phyloP scores from a whole-genome alignment of 2,888 invertebrate genomes.

The Cataglyphis livida region DNA sequence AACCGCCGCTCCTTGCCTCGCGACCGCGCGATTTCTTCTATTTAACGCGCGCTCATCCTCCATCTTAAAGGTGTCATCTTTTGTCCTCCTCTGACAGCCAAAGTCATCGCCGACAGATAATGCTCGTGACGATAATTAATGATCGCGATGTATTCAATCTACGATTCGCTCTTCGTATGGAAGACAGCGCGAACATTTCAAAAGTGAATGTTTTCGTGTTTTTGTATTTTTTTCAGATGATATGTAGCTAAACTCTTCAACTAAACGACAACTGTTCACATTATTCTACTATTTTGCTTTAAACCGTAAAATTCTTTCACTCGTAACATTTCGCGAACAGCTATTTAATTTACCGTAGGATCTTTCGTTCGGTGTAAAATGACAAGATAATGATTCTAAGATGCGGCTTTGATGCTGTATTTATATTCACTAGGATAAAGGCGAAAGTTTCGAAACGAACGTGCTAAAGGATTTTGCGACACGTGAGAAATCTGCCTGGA shows the following conservation, averaged over 20 bases:
- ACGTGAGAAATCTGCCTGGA: not conserved
- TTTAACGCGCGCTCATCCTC: conserved; percentile 67
- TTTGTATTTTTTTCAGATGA: not conserved
- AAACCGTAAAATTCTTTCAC: conserved; percentile 36
- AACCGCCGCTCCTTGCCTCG: conserved; percentile 71
- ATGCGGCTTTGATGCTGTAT: conserved; percentile 11
- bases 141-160: conserved; percentile 50
- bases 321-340: conserved; percentile 34
- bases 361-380: conserved; percentile 55
- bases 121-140: conserved; percentile 70
- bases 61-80: conserved; percentile 54
- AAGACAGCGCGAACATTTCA: not conserved
- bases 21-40: conserved; percentile 72
- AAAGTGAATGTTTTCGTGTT: not conserved
- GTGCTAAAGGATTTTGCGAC: not conserved
- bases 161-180: not conserved
- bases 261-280: not conserved
- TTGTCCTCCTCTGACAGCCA: conserved; percentile 52
- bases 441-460: not conserved
- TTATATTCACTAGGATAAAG: not conserved
- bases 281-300: not conserved
- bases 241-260: not conserved
- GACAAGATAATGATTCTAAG: conserved; percentile 40
- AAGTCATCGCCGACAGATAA: conserved; percentile 70
- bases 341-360: conserved; percentile 50